phyloP scores from a whole-genome alignment of 2,888 invertebrate species.

The Teleogryllus oceanicus region DNA sequence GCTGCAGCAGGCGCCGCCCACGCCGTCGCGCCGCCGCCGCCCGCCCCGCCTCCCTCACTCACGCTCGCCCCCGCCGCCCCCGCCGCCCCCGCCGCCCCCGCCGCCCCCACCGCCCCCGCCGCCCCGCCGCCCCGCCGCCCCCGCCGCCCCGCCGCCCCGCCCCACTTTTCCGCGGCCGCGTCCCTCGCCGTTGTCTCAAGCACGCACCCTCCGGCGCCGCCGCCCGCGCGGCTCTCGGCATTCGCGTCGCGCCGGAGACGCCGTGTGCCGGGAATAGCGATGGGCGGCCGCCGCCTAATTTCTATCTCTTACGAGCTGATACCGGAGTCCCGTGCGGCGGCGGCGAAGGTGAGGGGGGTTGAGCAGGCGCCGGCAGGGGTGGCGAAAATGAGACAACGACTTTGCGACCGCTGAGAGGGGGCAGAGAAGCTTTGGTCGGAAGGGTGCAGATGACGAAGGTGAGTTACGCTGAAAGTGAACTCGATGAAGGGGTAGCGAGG shows the following conservation, averaged over 20 bases:
- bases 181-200: background rate
- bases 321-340: background rate
- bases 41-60: background rate
- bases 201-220: background rate
- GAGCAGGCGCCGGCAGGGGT: no score
- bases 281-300: background rate
- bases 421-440: no score
- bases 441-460: no score
- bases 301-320: slow-evolving; percentile 18
- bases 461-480: no score
- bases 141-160: no score
- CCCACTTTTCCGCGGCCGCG: background rate
- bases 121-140: no score
- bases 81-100: background rate
- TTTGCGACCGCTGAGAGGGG: no score
- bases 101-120: no score
- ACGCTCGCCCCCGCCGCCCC: background rate
- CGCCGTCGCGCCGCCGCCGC: background rate
- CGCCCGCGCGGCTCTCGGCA: background rate
- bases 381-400: no score
- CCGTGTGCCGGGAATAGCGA: background rate
- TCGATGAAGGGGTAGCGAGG: no score
- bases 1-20: background rate
- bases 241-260: background rate
- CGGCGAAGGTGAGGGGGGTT: background rate